A percentile compares a stretch with the other conserved stretches of the same genome.
Conservation (phyloP, 2,797 vertebrate species). For the Austrolebias charrua region DNA sequence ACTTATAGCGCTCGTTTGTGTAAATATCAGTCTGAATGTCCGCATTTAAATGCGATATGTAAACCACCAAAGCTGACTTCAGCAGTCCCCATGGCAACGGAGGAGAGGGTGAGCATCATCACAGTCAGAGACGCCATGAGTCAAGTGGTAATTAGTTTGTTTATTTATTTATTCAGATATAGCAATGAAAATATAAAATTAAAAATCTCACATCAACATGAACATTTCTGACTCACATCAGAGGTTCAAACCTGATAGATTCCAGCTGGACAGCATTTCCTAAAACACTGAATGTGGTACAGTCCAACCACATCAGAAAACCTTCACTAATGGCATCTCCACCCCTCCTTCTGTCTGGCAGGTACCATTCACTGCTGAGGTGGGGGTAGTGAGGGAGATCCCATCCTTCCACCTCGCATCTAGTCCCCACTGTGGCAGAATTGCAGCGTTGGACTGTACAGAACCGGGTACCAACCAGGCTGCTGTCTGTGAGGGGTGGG, state of each 20-base stretch:
- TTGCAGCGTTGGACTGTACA: conserved; percentile 80
- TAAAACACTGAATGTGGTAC: conserved; percentile 59
- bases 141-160: neutral
- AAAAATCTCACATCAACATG: conserved; percentile 12
- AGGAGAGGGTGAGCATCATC: conserved; percentile 64
- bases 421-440: conserved; percentile 78
- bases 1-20: neutral
- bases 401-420: conserved; percentile 66
- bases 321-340: conserved; percentile 33
- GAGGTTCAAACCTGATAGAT: conserved; percentile 27
- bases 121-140: conserved; percentile 24
- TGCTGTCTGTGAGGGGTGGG: conserved; percentile 83
- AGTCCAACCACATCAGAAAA: conserved; percentile 61
- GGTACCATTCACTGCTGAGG: conserved; percentile 72
- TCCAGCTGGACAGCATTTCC: conserved; percentile 31
- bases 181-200: neutral
- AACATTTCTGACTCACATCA: conserved; percentile 7
- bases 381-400: conserved; percentile 50
- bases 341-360: conserved; percentile 64
- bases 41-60: conserved; percentile 27
- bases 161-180: conserved; percentile 13
- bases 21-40: neutral
- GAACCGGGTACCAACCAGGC: conserved; percentile 79
- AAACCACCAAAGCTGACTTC: conserved; percentile 70
- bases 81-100: conserved; percentile 85